Percentiles rank a stretch among this genome's conserved stretches.
phyloP scores from a whole-genome alignment of 2,888 invertebrate species.

The Dexiosoma caninum region DNA sequence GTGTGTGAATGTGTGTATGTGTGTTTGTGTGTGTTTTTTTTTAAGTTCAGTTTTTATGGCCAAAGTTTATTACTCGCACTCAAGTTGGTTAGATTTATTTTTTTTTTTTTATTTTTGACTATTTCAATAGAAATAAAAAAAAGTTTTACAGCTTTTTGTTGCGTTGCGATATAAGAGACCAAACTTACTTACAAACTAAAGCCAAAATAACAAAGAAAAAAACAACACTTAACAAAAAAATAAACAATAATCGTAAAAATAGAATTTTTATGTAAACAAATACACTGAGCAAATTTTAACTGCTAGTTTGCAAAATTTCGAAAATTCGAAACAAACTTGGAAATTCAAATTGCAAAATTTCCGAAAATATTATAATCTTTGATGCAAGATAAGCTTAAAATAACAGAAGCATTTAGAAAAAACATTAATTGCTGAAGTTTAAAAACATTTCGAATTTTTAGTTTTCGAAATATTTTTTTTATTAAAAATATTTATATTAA shows the following conservation, averaged over 20 bases:
- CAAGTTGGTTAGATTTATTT: constrained; percentile 12
- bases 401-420: too few species aligned
- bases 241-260: constrained; percentile 28
- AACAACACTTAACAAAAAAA: background rate
- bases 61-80: constrained; percentile 40
- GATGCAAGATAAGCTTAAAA: too few species aligned
- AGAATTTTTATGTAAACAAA: background rate
- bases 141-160: constrained; percentile 12
- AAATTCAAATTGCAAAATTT: too few species aligned
- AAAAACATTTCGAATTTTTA: too few species aligned
- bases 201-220: background rate
- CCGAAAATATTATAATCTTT: too few species aligned
- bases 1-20: background rate
- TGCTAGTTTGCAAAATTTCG: background rate
- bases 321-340: background rate
- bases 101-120: constrained; percentile 1
- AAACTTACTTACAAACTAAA: background rate
- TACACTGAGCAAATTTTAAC: background rate
- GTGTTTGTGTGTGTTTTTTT: background rate
- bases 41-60: constrained; percentile 31
- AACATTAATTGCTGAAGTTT: too few species aligned
- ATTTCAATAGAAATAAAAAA: constrained; percentile 24
- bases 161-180: background rate
- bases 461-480: too few species aligned
- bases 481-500: too few species aligned